phyloP scores from a whole-genome alignment of 2,888 invertebrate species.

The Ormyrus pomaceus region DNA sequence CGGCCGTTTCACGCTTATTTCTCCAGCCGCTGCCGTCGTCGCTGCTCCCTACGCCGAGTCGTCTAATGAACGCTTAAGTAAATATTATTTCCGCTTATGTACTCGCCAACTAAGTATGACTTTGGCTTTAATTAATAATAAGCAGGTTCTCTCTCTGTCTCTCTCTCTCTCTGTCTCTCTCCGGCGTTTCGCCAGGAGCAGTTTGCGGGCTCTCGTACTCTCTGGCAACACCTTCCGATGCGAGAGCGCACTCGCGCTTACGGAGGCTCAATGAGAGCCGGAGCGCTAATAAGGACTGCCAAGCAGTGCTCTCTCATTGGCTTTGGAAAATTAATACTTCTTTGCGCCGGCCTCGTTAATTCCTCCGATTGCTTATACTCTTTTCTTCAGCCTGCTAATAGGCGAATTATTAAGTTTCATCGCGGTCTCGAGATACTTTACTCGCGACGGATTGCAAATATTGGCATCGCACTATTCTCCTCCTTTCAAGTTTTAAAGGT shows the following conservation, averaged over 20 bases:
- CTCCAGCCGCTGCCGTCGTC: conserved; percentile 45
- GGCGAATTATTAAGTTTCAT: no score
- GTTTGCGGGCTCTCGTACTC: conserved; percentile 17
- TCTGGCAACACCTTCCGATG: conserved; percentile 14
- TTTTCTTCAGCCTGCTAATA: no score
- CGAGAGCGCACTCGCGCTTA: neutral
- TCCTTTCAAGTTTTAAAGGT: no score
- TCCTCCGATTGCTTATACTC: no score
- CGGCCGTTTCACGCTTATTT: conserved; percentile 12
- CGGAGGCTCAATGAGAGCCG: no score
- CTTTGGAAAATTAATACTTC: neutral
- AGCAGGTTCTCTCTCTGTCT: conserved; percentile 61
- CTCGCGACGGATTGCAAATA: no score
- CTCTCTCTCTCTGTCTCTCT: neutral
- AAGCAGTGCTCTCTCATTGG: neutral
- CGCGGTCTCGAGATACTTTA: no score
- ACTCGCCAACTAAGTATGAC: conserved; percentile 73
- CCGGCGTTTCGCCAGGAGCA: conserved; percentile 4
- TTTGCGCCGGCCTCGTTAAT: neutral
- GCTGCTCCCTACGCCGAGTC: conserved; percentile 65
- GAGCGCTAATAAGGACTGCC: conserved; percentile 11
- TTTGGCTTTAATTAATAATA: conserved; percentile 75
- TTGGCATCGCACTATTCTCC: no score
- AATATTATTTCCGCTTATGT: conserved; percentile 75
- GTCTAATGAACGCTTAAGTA: conserved; percentile 74